Evolutionary conservation across 2,888 invertebrate genomes (phyloP), one percentile per base, ranked within the genome.

Genomic region (Cosmorhoe ocellata): DNA sequence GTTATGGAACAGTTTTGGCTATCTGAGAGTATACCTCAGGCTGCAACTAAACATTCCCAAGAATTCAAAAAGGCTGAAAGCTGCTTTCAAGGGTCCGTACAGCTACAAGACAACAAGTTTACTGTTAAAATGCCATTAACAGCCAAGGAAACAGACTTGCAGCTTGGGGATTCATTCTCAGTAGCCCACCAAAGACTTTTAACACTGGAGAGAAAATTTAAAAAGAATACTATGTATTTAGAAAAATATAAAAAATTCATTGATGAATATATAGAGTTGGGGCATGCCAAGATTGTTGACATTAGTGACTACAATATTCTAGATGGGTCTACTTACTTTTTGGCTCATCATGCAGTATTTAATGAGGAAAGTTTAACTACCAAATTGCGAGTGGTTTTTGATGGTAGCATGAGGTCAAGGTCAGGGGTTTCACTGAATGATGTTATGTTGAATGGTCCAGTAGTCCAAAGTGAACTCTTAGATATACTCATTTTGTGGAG

Each of bases 331-430:
- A 30, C n/a, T 10, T 30, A 30, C n/a, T 34, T 34, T 24, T 13
- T 36, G 10, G 36, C 36, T 10, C 36, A 36, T 7, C 36, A 36
- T 24, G 36, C 36, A 36, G 36, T 36, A n/a, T 24, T 36, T 5
- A 36, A 36, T 12, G 36, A 36, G 24, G 24, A 10, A n/a, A 36
- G 36, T 11, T 11, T 11, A 11, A 36, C 36, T 4, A 24, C 36
- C 1, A 22, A 24, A 6, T 24, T 36, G 24, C n/a, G 24, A 5
- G 36, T 36, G 24, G 36, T 36, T 6, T 36, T 24, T 36, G 36
- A 24, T 36, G 36, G 36, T 6, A 36, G 24, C 11, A 36, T 36
- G 36, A 36, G 6, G 11, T 24, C 36, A 10, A 36, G 24, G 22
- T 11, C 10, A 11, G 11, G 24, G 7, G 24, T 36, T 10, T 24